Conservation (phyloP, 2,113 vertebrate genomes). For the Scortum barcoo region DNA sequence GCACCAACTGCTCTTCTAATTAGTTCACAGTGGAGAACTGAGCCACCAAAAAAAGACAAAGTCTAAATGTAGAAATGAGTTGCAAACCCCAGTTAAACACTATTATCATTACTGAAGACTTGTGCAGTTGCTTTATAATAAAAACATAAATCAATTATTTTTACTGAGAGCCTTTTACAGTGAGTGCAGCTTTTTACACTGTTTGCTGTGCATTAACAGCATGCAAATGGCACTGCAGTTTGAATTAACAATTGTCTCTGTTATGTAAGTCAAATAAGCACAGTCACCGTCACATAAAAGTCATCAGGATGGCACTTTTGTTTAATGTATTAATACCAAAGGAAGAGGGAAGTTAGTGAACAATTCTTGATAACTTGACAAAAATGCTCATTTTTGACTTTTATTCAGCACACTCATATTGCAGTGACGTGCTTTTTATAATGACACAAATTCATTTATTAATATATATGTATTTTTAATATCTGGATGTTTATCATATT, state of each 20-base stretch:
- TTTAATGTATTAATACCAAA: background rate
- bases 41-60: background rate
- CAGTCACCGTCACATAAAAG: background rate
- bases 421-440: background rate
- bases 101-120: slow-evolving; percentile 10
- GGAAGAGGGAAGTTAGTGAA: background rate
- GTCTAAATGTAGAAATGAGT: slow-evolving; percentile 10
- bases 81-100: slow-evolving; percentile 10
- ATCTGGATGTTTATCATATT: background rate
- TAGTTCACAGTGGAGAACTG: background rate
- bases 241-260: background rate
- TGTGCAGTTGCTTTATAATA: slow-evolving; percentile 10
- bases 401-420: background rate
- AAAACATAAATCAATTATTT: slow-evolving; percentile 13
- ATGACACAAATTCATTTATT: too few species aligned
- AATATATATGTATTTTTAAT: too few species aligned
- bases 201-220: slow-evolving; percentile 16
- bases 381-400: background rate
- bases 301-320: background rate
- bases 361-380: too few species aligned
- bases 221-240: slow-evolving; percentile 9
- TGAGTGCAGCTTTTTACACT: slow-evolving; percentile 24
- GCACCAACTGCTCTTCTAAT: background rate
- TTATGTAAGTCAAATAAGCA: background rate
- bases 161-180: slow-evolving; percentile 27